These are phyloP conservation scores for Eupithecia pulchellata DNA, from an alignment of 2,888 invertebrate genomes.

Conservation along the genomic window DNA sequence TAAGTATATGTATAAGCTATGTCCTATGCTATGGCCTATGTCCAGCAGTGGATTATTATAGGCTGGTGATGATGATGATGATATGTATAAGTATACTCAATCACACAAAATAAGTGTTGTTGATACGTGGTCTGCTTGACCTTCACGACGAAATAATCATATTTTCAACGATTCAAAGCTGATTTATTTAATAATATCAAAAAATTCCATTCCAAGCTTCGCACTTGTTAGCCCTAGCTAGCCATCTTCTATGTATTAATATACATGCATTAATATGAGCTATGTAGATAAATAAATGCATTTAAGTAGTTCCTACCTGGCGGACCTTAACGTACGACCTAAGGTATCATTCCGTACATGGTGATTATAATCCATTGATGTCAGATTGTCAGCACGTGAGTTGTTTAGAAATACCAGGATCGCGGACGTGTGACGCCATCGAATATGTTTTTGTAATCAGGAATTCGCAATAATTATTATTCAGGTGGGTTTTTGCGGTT, in stretches of 20 bases:
- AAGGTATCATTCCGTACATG: constrained; percentile 2
- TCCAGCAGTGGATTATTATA: too few species aligned
- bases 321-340: background rate
- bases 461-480: constrained; percentile 9
- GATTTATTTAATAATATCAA: too few species aligned
- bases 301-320: background rate
- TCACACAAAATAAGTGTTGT: too few species aligned
- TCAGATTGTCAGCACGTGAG: background rate
- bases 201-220: background rate
- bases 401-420: background rate
- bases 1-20: too few species aligned
- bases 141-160: too few species aligned
- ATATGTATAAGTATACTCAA: too few species aligned
- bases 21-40: too few species aligned
- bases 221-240: background rate
- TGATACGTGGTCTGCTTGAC: too few species aligned
- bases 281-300: background rate
- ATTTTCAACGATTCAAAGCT: too few species aligned
- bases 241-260: background rate
- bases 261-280: too few species aligned
- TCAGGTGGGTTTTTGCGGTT: background rate
- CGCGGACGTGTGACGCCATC: constrained; percentile 1
- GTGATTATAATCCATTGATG: background rate
- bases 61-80: too few species aligned
- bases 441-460: constrained; percentile 1